Evolutionary conservation across 1,140 invertebrate genomes (phyloP).

Genomic region (Hetaerina americana): DNA sequence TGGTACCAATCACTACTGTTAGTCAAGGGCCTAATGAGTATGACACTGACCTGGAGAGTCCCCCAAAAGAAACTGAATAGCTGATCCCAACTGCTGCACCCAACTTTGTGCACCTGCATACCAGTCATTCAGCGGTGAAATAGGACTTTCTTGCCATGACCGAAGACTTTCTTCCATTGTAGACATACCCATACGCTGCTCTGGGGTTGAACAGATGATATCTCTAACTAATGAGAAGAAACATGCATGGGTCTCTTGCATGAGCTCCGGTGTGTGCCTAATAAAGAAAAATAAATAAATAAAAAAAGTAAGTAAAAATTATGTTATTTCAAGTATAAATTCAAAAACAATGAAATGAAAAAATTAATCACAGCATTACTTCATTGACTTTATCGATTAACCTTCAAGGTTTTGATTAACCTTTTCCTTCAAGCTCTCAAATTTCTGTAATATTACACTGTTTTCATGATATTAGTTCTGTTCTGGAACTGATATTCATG

Average conservation of each 20-base stretch:
- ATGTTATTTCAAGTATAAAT: neutral
- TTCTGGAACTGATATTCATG: too few relatives aligned
- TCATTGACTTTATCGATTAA: too few relatives aligned
- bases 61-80: constrained; percentile 75
- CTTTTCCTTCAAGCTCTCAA: too few relatives aligned
- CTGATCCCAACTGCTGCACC: constrained; percentile 61
- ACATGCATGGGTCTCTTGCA: constrained; percentile 62
- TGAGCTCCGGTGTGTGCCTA: constrained; percentile 33
- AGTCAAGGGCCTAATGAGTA: too few relatives aligned
- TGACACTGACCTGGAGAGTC: constrained; percentile 66
- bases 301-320: too few relatives aligned
- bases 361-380: too few relatives aligned
- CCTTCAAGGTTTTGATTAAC: too few relatives aligned
- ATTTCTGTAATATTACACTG: too few relatives aligned
- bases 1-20: too few relatives aligned
- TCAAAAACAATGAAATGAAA: too few relatives aligned
- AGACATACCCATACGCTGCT: constrained; percentile 58
- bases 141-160: constrained; percentile 68
- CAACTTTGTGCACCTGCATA: constrained; percentile 52
- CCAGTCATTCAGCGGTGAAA: constrained; percentile 74
- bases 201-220: constrained; percentile 65
- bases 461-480: too few relatives aligned
- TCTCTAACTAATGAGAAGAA: constrained; percentile 72
- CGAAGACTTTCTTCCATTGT: constrained; percentile 62
- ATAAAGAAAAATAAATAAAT: constrained; percentile 14